These are phyloP conservation scores for Selene dorsalis DNA, from an alignment of 2,797 vertebrate genomes.

Conservation along the genomic window DNA sequence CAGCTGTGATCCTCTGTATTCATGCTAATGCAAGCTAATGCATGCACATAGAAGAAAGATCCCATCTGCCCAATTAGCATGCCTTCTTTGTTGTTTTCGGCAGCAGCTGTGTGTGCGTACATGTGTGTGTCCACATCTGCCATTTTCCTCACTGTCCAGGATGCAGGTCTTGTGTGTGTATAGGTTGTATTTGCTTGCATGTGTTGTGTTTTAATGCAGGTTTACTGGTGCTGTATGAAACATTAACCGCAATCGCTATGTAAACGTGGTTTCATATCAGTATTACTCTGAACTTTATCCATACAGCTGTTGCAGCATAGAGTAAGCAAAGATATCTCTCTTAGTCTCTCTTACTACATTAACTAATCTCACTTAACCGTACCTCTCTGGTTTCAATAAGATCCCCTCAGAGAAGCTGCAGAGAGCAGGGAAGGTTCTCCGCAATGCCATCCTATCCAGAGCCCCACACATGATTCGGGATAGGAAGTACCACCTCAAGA, in stretches of 20 bases:
- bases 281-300: not conserved
- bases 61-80: constrained; percentile 78
- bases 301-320: not conserved
- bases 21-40: constrained; percentile 78
- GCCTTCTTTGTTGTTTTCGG: constrained; percentile 74
- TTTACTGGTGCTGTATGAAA: not conserved
- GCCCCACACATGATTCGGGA: constrained; percentile 99
- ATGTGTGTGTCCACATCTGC: constrained; percentile 48
- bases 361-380: not conserved
- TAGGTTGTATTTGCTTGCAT: constrained; percentile 36
- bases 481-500: constrained; percentile 98
- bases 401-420: constrained; percentile 97
- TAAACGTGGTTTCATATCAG: not conserved
- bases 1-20: constrained; percentile 76
- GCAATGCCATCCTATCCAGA: constrained; percentile 93
- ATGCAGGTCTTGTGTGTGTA: constrained; percentile 64
- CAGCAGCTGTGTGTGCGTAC: constrained; percentile 35
- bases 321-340: not conserved
- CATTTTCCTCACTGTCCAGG: constrained; percentile 22
- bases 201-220: constrained; percentile 5
- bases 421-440: constrained; percentile 93
- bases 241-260: not conserved
- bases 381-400: constrained; percentile 72
- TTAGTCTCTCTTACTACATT: not conserved
- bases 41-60: constrained; percentile 75